These are phyloP conservation scores for Bellardia pandia DNA, from an alignment of 2,888 invertebrate species.

Conservation along the genomic window DNA sequence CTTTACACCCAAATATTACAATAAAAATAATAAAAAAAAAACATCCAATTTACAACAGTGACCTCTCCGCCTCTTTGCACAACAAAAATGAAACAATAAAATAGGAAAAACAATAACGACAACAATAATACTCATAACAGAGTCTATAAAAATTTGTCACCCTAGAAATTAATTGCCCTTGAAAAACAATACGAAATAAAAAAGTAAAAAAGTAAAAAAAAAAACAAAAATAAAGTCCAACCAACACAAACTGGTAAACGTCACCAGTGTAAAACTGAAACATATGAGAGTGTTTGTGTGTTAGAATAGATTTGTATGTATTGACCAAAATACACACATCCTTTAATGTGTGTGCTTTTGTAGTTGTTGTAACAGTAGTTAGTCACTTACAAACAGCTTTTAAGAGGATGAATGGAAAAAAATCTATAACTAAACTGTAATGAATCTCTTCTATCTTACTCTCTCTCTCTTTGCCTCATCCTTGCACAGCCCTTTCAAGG, in stretches of 20 bases:
- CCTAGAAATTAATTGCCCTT: conserved; percentile 83
- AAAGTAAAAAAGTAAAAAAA: conserved; percentile 47
- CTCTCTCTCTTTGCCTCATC: neutral
- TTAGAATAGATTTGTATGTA: neutral
- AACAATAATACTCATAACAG: conserved; percentile 59
- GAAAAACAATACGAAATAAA: conserved; percentile 76
- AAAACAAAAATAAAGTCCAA: neutral
- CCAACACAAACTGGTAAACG: neutral
- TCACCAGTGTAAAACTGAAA: conserved; percentile 10
- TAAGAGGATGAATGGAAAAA: conserved; percentile 28
- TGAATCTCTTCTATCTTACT: conserved; percentile 46
- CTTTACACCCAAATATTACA: conserved; percentile 56
- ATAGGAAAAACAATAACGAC: conserved; percentile 34
- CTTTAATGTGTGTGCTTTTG: neutral
- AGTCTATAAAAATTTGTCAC: conserved; percentile 83
- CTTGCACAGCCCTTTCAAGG: conserved; percentile 26
- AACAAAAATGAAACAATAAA: conserved; percentile 24
- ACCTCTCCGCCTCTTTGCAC: conserved; percentile 51
- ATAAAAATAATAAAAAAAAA: conserved; percentile 39
- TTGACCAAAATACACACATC: conserved; percentile 12
- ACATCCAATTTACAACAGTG: conserved; percentile 60
- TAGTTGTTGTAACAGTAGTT: conserved; percentile 25
- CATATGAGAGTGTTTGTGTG: neutral
- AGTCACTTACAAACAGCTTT: conserved; percentile 49
- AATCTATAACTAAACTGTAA: conserved; percentile 49